phyloP scores from a whole-genome alignment of 1,140 invertebrate genomes.

The Maconellicoccus hirsutus region DNA sequence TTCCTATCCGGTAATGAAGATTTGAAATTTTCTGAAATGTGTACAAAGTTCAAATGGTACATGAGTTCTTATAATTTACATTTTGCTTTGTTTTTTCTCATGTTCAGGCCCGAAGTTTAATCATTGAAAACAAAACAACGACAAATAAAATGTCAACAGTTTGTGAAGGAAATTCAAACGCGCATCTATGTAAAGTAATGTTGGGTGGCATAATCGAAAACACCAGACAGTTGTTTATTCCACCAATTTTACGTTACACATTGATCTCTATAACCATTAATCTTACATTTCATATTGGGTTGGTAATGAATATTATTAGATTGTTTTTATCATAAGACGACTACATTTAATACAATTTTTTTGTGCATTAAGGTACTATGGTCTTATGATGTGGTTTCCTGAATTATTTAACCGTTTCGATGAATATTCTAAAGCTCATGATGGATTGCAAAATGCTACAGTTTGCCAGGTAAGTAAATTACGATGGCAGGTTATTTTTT shows the following conservation, averaged over 20 bases:
- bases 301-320: constrained; percentile 30
- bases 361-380: constrained; percentile 52
- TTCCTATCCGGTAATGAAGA: constrained; percentile 48
- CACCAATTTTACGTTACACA: constrained; percentile 67
- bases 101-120: neutral
- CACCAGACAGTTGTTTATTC: constrained; percentile 63
- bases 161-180: neutral
- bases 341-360: neutral
- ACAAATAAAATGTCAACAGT: neutral
- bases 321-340: neutral
- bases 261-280: constrained; percentile 73
- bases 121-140: neutral
- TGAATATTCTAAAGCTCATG: constrained; percentile 49
- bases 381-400: constrained; percentile 72
- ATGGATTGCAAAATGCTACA: constrained; percentile 43
- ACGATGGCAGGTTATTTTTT: neutral
- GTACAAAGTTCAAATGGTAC: no score
- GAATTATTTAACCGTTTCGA: constrained; percentile 64
- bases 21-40: neutral
- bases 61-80: neutral
- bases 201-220: constrained; percentile 61
- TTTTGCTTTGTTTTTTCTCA: neutral
- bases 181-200: constrained; percentile 42
- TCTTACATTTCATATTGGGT: constrained; percentile 78
- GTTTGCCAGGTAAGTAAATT: constrained; percentile 49